Percentiles rank a stretch among this genome's conserved stretches.
Conservation (phyloP, 2,113 vertebrate species). For the Puffinus mauretanicus region DNA sequence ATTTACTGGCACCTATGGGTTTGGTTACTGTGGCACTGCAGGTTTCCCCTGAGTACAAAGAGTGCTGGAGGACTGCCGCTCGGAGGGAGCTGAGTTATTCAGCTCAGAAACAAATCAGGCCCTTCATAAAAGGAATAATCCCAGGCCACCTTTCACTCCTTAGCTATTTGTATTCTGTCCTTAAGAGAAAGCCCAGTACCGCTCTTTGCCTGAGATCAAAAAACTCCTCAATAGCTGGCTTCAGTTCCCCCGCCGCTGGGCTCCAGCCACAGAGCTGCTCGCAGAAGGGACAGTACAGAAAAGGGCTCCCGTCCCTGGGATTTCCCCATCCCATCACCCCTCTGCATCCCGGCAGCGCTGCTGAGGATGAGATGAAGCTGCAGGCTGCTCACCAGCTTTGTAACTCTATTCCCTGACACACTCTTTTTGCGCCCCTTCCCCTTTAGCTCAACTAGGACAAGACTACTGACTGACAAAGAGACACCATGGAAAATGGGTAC, state of each 20-base stretch:
- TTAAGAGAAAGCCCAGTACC: constrained; percentile 12
- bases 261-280: neutral
- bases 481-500: neutral
- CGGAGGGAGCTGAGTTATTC: neutral
- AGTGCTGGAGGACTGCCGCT: neutral
- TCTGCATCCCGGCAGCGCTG: neutral
- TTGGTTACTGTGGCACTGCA: neutral
- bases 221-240: constrained; percentile 31
- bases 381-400: neutral
- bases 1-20: neutral
- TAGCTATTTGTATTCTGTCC: constrained; percentile 34
- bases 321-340: neutral
- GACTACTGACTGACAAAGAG: neutral
- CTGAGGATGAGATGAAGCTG: neutral
- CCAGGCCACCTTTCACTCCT: constrained; percentile 37
- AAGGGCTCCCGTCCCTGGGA: neutral
- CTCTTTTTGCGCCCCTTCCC: neutral
- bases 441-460: neutral
- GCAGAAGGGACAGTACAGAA: neutral
- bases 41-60: neutral
- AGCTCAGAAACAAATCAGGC: neutral
- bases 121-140: constrained; percentile 22
- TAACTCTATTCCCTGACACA: neutral
- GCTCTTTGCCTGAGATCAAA: constrained; percentile 28
- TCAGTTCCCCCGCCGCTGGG: neutral